These are phyloP conservation scores for Eupeodes luniger DNA, from an alignment of 2,888 invertebrate genomes.

Conservation along the genomic window DNA sequence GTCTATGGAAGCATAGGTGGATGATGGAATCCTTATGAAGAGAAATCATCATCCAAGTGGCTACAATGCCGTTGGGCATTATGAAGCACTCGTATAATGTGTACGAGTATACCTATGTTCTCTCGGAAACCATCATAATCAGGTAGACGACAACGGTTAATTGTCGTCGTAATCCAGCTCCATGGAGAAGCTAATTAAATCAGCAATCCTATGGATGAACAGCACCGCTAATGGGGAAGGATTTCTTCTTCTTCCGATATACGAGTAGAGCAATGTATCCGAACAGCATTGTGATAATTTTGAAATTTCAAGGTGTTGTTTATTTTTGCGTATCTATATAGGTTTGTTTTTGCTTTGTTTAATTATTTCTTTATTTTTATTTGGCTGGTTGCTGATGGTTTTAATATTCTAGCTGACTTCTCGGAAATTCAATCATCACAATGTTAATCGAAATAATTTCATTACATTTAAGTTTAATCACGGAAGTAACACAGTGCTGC, in stretches of 20 bases:
- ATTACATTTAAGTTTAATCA: slow-evolving; percentile 49
- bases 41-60: slow-evolving; percentile 49
- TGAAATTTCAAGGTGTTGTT: neutral
- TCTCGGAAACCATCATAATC: slow-evolving; percentile 46
- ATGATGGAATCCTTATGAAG: slow-evolving; percentile 44
- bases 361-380: neutral
- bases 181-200: slow-evolving; percentile 59
- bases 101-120: neutral
- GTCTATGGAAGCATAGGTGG: slow-evolving; percentile 23
- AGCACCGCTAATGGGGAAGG: neutral
- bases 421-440: slow-evolving; percentile 29
- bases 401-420: neutral
- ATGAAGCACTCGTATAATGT: neutral
- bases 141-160: slow-evolving; percentile 54
- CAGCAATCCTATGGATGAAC: slow-evolving; percentile 33
- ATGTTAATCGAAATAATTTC: slow-evolving; percentile 47
- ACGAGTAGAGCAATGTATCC: neutral
- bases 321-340: neutral
- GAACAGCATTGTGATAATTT: neutral
- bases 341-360: slow-evolving; percentile 1
- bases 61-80: slow-evolving; percentile 28
- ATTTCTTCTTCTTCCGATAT: neutral
- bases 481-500: slow-evolving; percentile 16
- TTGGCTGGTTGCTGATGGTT: neutral
- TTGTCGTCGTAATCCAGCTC: slow-evolving; percentile 43